These are phyloP conservation scores for Tenthredo mesomela DNA, from an alignment of 2,888 invertebrate genomes.

Conservation along the genomic window DNA sequence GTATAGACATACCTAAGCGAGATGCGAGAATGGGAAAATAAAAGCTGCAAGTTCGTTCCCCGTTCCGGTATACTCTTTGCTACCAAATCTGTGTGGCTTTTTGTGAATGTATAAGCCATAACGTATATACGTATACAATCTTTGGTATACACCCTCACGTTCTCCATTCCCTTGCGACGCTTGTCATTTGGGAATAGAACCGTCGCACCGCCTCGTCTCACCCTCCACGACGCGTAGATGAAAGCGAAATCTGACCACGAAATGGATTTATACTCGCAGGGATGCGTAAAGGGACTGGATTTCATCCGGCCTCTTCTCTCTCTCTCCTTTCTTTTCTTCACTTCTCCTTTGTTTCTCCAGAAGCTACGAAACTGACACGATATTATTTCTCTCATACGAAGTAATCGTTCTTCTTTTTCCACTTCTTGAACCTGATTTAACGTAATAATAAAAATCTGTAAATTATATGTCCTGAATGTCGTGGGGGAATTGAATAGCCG, in stretches of 20 bases:
- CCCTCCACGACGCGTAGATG: slow-evolving; percentile 72
- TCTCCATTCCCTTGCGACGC: slow-evolving; percentile 22
- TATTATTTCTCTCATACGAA: not conserved
- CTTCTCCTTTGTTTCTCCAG: not conserved
- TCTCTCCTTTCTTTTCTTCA: not conserved
- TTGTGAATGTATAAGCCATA: not conserved
- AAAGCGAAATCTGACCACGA: slow-evolving; percentile 74
- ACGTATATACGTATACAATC: not conserved
- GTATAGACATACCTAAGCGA: not conserved
- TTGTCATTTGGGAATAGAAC: slow-evolving; percentile 74
- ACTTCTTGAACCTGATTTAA: not conserved
- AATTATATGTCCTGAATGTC: not conserved
- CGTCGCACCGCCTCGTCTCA: slow-evolving; percentile 61
- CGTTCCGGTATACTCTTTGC: slow-evolving; percentile 19
- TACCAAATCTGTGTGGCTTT: slow-evolving; percentile 1
- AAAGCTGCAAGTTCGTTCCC: slow-evolving; percentile 18
- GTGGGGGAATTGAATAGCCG: not conserved
- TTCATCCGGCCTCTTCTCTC: not conserved
- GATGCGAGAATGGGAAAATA: not conserved
- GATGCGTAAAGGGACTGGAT: slow-evolving; percentile 61
- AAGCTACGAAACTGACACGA: not conserved
- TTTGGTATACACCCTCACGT: not conserved
- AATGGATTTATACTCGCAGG: slow-evolving; percentile 70
- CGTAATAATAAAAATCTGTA: not conserved
- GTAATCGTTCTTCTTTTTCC: not conserved